These are phyloP conservation scores for Aphelenchoides avenae DNA, from an alignment of 1,140 invertebrate genomes.

Conservation along the genomic window DNA sequence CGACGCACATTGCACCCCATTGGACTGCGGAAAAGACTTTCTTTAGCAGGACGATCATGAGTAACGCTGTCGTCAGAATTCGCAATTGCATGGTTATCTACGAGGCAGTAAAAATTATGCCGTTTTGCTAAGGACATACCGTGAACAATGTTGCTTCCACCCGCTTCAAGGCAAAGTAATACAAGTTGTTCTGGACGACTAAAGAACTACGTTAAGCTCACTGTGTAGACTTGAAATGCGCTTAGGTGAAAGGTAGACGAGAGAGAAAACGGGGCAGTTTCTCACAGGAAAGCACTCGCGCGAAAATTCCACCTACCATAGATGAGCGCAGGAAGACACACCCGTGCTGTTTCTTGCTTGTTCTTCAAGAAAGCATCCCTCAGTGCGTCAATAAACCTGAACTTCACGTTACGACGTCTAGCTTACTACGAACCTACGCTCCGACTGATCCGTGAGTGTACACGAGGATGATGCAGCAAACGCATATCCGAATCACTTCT, in stretches of 20 bases:
- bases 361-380: conserved; percentile 25
- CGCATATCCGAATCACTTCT: conserved; percentile 17
- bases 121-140: conserved; percentile 20
- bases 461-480: conserved; percentile 9
- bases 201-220: no score
- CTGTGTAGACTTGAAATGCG: no score
- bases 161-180: conserved; percentile 37
- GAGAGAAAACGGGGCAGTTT: no score
- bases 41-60: conserved; percentile 28
- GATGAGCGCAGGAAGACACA: conserved; percentile 34
- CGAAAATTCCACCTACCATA: no score
- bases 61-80: conserved; percentile 34
- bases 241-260: no score
- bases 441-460: conserved; percentile 7
- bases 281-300: no score
- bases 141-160: conserved; percentile 40
- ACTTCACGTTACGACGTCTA: background rate
- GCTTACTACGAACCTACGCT: background rate
- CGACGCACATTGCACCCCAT: conserved; percentile 34
- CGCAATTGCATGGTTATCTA: conserved; percentile 37
- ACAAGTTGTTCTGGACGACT: conserved; percentile 40
- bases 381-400: conserved; percentile 28
- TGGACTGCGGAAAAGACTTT: conserved; percentile 26
- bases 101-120: background rate
- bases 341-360: conserved; percentile 36